Conservation (phyloP, 2,113 vertebrate species). For the zebrafish (Danio rerio) region DNA sequence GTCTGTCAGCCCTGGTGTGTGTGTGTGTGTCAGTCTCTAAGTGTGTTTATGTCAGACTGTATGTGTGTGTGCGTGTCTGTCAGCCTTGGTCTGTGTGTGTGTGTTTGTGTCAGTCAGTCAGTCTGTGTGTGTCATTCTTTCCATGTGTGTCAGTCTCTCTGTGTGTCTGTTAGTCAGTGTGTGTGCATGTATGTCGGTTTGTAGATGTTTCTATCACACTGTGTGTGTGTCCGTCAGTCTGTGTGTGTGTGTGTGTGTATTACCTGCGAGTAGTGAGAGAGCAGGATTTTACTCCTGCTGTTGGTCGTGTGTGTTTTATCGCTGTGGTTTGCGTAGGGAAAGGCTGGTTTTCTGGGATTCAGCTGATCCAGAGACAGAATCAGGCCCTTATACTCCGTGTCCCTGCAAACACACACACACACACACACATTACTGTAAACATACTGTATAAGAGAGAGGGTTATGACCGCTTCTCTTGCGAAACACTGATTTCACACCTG, state of each 20-base stretch:
- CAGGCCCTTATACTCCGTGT: conserved; percentile 95
- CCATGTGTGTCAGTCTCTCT: no score
- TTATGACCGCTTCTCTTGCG: not conserved
- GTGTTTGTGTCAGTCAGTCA: no score
- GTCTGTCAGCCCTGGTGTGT: no score
- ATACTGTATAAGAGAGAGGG: not conserved
- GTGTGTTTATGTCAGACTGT: no score
- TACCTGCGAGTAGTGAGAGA: conserved; percentile 94
- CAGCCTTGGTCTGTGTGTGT: no score
- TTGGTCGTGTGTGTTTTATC: conserved; percentile 82
- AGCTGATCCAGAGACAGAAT: conserved; percentile 96
- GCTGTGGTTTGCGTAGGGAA: conserved; percentile 82
- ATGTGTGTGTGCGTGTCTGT: no score
- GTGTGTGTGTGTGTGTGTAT: not conserved
- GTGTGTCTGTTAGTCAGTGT: no score
- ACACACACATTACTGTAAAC: not conserved
- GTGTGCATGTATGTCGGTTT: no score
- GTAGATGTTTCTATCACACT: no score
- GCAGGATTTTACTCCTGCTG: conserved; percentile 87
- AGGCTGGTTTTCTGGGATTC: conserved; percentile 85
- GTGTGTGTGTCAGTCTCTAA: no score
- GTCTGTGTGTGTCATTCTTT: no score
- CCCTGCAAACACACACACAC: conserved; percentile 66
- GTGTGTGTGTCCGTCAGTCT: no score
- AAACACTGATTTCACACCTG: conserved; percentile 18